A percentile compares a stretch with the other conserved stretches of the same genome.
Evolutionary conservation across 1,140 invertebrate genomes (phyloP).

Genomic region (Trichonephila clavipes): DNA sequence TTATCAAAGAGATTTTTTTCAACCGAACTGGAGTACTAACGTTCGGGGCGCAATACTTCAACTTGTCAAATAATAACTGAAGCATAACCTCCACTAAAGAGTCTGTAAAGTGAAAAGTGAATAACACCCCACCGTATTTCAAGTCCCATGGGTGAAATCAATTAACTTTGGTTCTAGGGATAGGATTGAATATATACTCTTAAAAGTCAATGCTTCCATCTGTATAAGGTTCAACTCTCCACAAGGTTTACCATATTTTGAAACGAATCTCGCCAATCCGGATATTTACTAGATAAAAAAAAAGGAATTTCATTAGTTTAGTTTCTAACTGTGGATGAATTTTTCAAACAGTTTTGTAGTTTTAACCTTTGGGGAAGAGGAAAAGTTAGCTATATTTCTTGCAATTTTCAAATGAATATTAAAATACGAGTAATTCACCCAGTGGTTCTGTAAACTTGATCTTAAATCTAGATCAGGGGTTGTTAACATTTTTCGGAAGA

Average conservation of each 20-base stretch:
- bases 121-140: background rate
- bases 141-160: conserved; percentile 59
- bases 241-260: conserved; percentile 57
- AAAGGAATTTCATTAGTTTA: background rate
- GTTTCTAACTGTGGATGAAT: background rate
- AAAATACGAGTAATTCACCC: too few species aligned
- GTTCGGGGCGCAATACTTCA: background rate
- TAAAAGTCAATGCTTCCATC: conserved; percentile 67
- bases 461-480: too few species aligned
- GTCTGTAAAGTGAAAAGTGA: conserved; percentile 47
- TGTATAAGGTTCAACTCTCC: background rate
- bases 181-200: conserved; percentile 41
- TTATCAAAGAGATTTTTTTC: background rate
- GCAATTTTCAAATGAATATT: too few species aligned
- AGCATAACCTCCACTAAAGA: conserved; percentile 37
- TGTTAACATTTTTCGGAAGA: too few species aligned
- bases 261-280: conserved; percentile 4
- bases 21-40: conserved; percentile 10
- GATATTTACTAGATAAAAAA: background rate
- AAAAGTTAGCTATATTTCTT: too few species aligned
- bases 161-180: conserved; percentile 50
- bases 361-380: background rate
- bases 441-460: too few species aligned
- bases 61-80: conserved; percentile 64
- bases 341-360: background rate